Evolutionary conservation across 2,888 invertebrate species (phyloP).

Genomic region (Candidula unifasciata): DNA sequence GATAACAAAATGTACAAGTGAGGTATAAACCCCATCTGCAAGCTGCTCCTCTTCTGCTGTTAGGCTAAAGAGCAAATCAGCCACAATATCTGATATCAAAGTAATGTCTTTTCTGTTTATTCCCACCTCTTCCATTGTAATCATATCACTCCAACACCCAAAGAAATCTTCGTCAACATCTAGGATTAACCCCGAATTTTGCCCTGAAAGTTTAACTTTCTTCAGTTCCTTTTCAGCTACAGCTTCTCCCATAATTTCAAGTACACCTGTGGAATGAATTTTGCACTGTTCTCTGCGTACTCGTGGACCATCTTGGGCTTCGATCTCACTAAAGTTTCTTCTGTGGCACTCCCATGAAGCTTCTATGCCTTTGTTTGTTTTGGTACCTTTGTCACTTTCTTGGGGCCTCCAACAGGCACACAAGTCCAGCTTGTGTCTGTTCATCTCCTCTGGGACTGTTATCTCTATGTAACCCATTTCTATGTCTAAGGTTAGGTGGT

Average conservation of each 20-base stretch:
- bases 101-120: constrained; percentile 54
- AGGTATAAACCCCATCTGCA: constrained; percentile 56
- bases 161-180: constrained; percentile 72
- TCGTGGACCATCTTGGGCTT: constrained; percentile 50
- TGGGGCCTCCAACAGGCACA: constrained; percentile 41
- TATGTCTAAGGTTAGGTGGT: constrained; percentile 52
- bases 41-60: constrained; percentile 59
- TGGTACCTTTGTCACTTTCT: not conserved
- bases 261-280: constrained; percentile 54
- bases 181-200: constrained; percentile 59
- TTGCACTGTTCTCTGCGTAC: constrained; percentile 56
- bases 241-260: constrained; percentile 62
- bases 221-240: constrained; percentile 56
- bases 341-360: constrained; percentile 60
- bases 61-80: constrained; percentile 62
- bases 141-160: constrained; percentile 66
- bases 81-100: constrained; percentile 57
- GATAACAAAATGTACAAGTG: constrained; percentile 25
- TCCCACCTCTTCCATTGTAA: constrained; percentile 59
- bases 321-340: constrained; percentile 41
- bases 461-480: constrained; percentile 54
- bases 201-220: constrained; percentile 50
- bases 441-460: constrained; percentile 1
- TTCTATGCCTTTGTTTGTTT: not conserved
- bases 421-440: constrained; percentile 38